Evolutionary conservation across 53 echinoderm and acorn worm species (phyloP).

Genomic region (Holothuria leucospilota): DNA sequence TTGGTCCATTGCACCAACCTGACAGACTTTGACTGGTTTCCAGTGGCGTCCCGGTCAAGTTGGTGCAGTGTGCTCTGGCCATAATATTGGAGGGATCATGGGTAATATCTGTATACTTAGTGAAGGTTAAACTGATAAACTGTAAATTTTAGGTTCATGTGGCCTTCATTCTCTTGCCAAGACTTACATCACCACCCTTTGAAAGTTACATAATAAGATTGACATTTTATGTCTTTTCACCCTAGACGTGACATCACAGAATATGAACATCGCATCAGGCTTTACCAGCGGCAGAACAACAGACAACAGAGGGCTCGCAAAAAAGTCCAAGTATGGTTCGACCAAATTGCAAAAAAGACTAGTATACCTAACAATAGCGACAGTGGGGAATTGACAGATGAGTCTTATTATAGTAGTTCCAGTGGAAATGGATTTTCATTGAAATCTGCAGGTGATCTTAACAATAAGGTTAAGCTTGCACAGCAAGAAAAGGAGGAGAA

Average conservation of each 20-base stretch:
- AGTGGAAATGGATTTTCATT: constrained; percentile 40
- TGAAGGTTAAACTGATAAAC: too few species aligned
- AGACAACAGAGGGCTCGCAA: constrained; percentile 73
- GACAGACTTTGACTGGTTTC: too few species aligned
- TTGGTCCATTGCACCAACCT: too few species aligned
- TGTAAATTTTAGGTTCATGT: too few species aligned
- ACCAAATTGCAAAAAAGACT: constrained; percentile 66
- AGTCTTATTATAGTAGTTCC: constrained; percentile 39
- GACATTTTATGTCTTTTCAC: background rate
- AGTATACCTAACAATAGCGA: constrained; percentile 41
- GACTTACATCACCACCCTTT: too few species aligned
- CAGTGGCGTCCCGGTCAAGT: too few species aligned
- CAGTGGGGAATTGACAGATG: constrained; percentile 37
- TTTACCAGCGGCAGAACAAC: constrained; percentile 17
- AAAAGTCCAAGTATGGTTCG: constrained; percentile 94
- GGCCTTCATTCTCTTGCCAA: too few species aligned
- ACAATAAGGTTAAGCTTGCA: background rate
- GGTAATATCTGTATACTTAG: too few species aligned
- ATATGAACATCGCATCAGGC: constrained; percentile 81
- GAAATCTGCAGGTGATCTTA: constrained; percentile 42
- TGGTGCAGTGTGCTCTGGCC: too few species aligned
- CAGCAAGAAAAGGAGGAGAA: constrained; percentile 22
- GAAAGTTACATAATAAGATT: too few species aligned
- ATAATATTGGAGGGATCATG: too few species aligned
- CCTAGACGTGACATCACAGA: constrained; percentile 80